A percentile compares a stretch with the other conserved stretches of the same genome.
phyloP scores from a whole-genome alignment of 2,797 vertebrate genomes.

The Buphagus erythrorhynchus region DNA sequence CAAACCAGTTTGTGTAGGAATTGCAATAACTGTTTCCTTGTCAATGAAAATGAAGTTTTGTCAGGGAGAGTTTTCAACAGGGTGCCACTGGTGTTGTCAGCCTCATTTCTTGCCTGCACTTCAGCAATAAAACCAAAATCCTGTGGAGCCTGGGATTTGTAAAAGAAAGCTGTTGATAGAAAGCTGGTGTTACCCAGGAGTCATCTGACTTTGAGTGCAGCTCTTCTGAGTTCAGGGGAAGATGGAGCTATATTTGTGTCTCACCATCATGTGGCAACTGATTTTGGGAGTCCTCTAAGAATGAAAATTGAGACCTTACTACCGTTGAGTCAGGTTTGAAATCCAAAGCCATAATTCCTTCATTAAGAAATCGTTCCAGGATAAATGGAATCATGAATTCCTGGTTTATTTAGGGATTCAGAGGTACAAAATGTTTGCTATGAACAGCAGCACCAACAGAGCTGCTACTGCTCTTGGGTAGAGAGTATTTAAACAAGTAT shows the following conservation, averaged over 20 bases:
- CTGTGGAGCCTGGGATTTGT: neutral
- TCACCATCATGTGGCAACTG: neutral
- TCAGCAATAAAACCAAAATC: neutral
- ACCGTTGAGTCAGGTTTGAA: neutral
- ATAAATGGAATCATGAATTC: neutral
- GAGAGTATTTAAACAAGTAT: neutral
- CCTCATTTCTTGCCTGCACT: conserved; percentile 16
- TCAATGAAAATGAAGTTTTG: neutral
- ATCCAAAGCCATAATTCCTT: neutral
- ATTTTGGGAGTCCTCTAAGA: neutral
- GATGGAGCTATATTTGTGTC: conserved; percentile 14
- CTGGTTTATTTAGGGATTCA: neutral
- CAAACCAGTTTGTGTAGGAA: neutral
- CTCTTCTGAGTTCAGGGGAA: neutral
- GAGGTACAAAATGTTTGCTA: neutral
- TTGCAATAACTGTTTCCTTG: neutral
- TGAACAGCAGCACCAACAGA: neutral
- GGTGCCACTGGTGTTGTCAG: neutral
- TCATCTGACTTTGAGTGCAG: neutral
- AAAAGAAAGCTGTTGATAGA: neutral
- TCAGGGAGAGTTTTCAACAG: neutral
- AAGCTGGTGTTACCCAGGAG: neutral
- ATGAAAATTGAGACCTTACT: neutral
- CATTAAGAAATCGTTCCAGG: neutral
- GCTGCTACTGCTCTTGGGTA: neutral